Base-by-base conservation (phyloP, 2,113 vertebrate species). In the Trinectes maculatus region DNA sequence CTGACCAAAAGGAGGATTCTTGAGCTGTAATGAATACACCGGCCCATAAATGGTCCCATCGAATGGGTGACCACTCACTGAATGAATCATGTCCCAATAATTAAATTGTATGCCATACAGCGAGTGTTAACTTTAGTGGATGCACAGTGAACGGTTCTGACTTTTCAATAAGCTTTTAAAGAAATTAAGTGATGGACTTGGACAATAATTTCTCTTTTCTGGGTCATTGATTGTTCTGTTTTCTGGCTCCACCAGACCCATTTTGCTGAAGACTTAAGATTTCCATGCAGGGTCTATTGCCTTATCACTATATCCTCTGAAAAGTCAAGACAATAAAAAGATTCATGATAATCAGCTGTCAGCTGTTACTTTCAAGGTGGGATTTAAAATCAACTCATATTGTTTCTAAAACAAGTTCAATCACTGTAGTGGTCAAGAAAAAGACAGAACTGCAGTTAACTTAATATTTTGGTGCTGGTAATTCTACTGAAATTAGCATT, bases 171-270 rank as follows among this genome's bases (percentile, higher is more conserved):
- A 93, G 93, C 93, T 93, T 95, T 94, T 91, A 94, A 96, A 95
- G 95, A 95, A 96, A 96, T 96, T 96, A 97, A 94, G 93, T 91
- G 88, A 92, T 85, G 91, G 94, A 92, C 92, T 93, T 91, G 89
- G 94, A 95, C 93, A 92, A 96, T 96, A 94, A 95, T 94, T 98
- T 91, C 93, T 95, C 92, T 93, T 95, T 94, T 95, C 91, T 89
- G 85, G 91, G 93, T 92, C 95, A 96, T 95, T 96, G 95, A 96
- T 95, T 93, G 93, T 93, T 93, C 86, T 92, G 87, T 80, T 89
- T 90, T 93, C 91, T 90, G 89, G 92, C 89, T 78, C 85, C 89
- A 93, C 89, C 87, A 92, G 92, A 89, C 91, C 90, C 90, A 93
- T 94, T 94, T 91, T 80, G 91, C 88, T 90, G 9, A 21, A 52